phyloP scores from a whole-genome alignment of 1,140 invertebrate species.

The Latrodectus geometricus region DNA sequence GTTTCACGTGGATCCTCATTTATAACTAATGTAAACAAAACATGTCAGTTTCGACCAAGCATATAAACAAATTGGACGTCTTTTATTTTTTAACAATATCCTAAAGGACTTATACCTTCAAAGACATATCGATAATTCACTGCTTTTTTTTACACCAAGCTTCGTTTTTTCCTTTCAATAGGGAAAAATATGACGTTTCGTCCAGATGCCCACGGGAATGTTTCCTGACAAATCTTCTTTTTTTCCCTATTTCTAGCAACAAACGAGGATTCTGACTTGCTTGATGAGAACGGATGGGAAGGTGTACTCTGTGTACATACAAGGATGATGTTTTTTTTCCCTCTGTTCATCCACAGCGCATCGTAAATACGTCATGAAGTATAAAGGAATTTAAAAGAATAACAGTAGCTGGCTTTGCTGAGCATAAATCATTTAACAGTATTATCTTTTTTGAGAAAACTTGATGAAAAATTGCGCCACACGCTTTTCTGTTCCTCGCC shows the following conservation, averaged over 20 bases:
- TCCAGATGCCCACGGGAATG: constrained; percentile 27
- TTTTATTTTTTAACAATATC: neutral
- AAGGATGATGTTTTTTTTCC: neutral
- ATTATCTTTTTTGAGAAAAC: constrained; percentile 10
- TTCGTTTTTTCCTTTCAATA: neutral
- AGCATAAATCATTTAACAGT: constrained; percentile 42
- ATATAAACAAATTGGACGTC: neutral
- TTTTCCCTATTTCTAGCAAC: neutral
- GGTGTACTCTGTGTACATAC: neutral
- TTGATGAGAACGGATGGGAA: constrained; percentile 32
- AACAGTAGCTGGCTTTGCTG: constrained; percentile 4
- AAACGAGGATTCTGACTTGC: neutral
- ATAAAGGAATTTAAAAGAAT: constrained; percentile 41
- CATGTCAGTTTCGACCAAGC: no score
- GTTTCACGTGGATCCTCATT: no score
- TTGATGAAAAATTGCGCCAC: constrained; percentile 24
- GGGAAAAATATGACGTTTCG: neutral
- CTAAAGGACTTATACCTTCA: neutral
- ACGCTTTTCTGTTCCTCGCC: neutral
- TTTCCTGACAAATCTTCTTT: constrained; percentile 24
- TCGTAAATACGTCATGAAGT: constrained; percentile 50
- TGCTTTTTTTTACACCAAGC: neutral
- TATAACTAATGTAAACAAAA: no score
- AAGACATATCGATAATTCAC: neutral
- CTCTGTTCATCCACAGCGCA: neutral